phyloP scores from a whole-genome alignment of 2,797 vertebrate species.

The Mionectes olivaceus region DNA sequence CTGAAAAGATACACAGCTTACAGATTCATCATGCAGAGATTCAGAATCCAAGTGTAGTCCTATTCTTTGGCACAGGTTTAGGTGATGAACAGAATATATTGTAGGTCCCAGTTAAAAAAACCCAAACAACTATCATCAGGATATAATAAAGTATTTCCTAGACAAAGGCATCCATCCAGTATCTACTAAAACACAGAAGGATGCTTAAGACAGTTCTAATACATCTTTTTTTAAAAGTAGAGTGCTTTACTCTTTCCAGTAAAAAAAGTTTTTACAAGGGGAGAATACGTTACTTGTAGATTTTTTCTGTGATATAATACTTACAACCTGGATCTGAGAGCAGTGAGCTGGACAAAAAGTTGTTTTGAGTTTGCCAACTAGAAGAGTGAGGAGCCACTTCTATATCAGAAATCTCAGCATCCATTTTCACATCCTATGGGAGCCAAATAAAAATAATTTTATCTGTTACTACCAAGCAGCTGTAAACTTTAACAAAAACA shows the following conservation, averaged over 20 bases:
- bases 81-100: neutral
- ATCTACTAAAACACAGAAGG: neutral
- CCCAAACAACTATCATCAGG: neutral
- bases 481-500: neutral
- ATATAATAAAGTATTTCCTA: neutral
- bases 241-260: neutral
- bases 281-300: neutral
- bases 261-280: neutral
- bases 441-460: conserved; percentile 21
- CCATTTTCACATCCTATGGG: conserved; percentile 83
- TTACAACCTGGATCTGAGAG: conserved; percentile 83
- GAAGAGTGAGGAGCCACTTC: conserved; percentile 78
- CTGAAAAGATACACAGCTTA: neutral
- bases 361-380: conserved; percentile 74
- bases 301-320: conserved; percentile 68
- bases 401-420: conserved; percentile 76
- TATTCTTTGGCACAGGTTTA: neutral
- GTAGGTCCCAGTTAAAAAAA: neutral
- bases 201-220: neutral
- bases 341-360: conserved; percentile 79
- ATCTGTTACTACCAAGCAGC: neutral
- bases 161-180: neutral
- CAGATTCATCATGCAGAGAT: neutral
- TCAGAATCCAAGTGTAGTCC: neutral
- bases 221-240: neutral